A percentile compares a stretch with the other conserved stretches of the same genome.
Conservation (phyloP, 2,888 invertebrate species). For the Danaus chrysippus region DNA sequence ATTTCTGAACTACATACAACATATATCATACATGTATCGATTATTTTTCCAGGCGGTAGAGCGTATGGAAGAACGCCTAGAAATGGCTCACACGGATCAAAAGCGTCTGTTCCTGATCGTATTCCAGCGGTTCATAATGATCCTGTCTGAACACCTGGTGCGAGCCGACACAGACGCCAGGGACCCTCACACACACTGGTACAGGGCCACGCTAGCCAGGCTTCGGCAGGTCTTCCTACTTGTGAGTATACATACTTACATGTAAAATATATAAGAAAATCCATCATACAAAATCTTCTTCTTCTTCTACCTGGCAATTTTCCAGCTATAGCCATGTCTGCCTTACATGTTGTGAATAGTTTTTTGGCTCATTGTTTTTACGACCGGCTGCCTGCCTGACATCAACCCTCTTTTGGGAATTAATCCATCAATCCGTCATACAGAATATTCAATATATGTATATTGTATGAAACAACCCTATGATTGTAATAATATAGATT, state of each 20-base stretch:
- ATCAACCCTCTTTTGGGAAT: too few species aligned
- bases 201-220: slow-evolving; percentile 96
- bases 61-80: slow-evolving; percentile 96
- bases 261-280: not conserved
- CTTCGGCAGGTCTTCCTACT: slow-evolving; percentile 96
- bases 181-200: slow-evolving; percentile 97
- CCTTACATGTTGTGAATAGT: too few species aligned
- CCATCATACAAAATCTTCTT: too few species aligned
- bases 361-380: too few species aligned
- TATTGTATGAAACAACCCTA: too few species aligned
- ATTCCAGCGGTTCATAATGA: slow-evolving; percentile 99
- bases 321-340: too few species aligned
- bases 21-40: too few species aligned
- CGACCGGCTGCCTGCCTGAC: too few species aligned
- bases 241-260: slow-evolving; percentile 75
- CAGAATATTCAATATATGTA: too few species aligned
- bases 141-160: slow-evolving; percentile 96
- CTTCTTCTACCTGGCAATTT: too few species aligned
- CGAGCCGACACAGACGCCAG: slow-evolving; percentile 95
- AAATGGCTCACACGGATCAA: slow-evolving; percentile 96
- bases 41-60: slow-evolving; percentile 87
- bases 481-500: too few species aligned
- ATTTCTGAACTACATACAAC: too few species aligned
- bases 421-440: not conserved
- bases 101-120: slow-evolving; percentile 98